phyloP scores from a whole-genome alignment of 2,113 vertebrate genomes.

The Clarias magur region DNA sequence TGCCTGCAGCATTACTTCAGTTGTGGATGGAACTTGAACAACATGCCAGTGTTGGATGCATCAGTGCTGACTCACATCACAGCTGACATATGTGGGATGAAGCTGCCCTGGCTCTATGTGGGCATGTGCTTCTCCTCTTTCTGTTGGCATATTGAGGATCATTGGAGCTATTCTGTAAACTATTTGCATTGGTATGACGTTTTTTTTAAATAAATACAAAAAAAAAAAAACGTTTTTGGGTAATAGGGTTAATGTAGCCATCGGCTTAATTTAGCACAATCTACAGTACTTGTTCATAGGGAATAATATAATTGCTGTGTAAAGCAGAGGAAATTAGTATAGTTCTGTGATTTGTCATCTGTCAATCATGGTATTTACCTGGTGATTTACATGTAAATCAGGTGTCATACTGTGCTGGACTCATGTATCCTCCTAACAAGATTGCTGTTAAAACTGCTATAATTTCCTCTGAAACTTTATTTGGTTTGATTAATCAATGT shows the following conservation, averaged over 20 bases:
- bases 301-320: not conserved
- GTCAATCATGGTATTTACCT: not conserved
- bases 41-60: constrained; percentile 96
- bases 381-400: not conserved
- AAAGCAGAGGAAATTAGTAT: not conserved
- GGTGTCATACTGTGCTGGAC: not conserved
- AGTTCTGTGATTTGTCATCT: not conserved
- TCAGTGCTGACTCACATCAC: constrained; percentile 95
- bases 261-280: not conserved
- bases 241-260: not conserved
- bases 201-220: not conserved
- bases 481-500: not conserved
- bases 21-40: constrained; percentile 98
- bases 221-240: not conserved
- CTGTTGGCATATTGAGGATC: constrained; percentile 99
- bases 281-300: not conserved
- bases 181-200: constrained; percentile 91
- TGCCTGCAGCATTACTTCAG: constrained; percentile 85
- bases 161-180: constrained; percentile 99
- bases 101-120: constrained; percentile 96
- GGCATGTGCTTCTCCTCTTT: constrained; percentile 99
- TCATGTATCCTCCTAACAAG: not conserved
- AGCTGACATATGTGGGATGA: constrained; percentile 98
- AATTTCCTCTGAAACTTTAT: not conserved
- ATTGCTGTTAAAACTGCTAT: not conserved